These are phyloP conservation scores for Drosophila lacteicornis DNA, from an alignment of 1,140 invertebrate species.

Conservation along the genomic window DNA sequence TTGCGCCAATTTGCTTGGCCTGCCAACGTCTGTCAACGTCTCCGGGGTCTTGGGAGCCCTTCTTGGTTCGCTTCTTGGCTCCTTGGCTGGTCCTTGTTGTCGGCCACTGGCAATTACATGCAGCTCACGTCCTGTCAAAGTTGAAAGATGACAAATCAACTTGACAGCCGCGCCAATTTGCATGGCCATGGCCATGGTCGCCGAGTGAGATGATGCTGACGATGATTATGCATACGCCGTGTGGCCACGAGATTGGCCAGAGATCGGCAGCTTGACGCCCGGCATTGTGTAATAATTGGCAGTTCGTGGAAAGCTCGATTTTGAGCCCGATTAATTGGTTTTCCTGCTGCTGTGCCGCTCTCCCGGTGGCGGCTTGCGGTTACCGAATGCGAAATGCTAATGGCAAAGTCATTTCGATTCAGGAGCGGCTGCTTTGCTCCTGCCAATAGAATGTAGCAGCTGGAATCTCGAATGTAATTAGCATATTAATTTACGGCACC, in stretches of 20 bases:
- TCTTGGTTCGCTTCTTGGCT: conserved; percentile 33
- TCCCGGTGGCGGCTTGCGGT: conserved; percentile 7
- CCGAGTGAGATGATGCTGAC: conserved; percentile 53
- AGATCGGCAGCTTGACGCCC: conserved; percentile 56
- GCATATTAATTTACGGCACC: conserved; percentile 76
- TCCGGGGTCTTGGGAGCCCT: conserved; percentile 20
- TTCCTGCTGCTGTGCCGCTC: conserved; percentile 12
- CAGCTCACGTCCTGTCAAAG: conserved; percentile 80
- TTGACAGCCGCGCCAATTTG: conserved; percentile 79
- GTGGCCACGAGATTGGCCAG: conserved; percentile 30
- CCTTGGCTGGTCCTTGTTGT: conserved; percentile 35
- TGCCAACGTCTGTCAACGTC: conserved; percentile 75
- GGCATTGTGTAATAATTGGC: conserved; percentile 81
- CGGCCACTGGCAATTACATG: conserved; percentile 72
- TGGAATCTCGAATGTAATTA: conserved; percentile 52
- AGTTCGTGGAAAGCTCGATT: conserved; percentile 77
- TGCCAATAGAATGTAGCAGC: conserved; percentile 27
- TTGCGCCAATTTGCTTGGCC: conserved; percentile 76
- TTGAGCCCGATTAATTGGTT: conserved; percentile 76
- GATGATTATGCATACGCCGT: conserved; percentile 44
- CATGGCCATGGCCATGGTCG: conserved; percentile 66
- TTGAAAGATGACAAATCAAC: conserved; percentile 83
- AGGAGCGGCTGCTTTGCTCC: background rate
- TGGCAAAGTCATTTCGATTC: background rate
- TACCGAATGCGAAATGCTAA: conserved; percentile 7